Evolutionary conservation across 1,140 invertebrate species (phyloP), one percentile per base, ranked within the genome.

Genomic region (Euschistus heros): DNA sequence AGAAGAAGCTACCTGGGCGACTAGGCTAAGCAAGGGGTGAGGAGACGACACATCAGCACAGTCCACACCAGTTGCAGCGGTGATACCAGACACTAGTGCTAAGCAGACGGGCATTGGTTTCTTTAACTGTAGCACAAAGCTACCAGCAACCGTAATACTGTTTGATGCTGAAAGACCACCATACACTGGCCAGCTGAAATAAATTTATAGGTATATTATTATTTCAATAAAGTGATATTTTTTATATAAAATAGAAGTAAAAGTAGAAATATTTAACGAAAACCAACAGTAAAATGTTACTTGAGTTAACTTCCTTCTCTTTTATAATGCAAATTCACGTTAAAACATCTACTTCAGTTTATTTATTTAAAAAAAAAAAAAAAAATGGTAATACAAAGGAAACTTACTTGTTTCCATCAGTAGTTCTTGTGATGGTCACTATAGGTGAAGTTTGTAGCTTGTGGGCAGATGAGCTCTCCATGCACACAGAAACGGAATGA

Each of bases 381-480:
- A 26, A 8, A 22, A 57, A 22, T 57, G 7, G 10, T 44, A 42
- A 54, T 20, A 44, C 6, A 59, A 63, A 46, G 22, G 13, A 18
- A 44, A 65, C 68, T 64, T 62, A 91, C 89, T 82, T 88, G 81
- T 90, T 89, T 42, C 88, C 84, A 74, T 84, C 85, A 14, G 81
- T 75, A 75, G 82, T 82, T 74, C 85, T 81, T 70, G 83, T 85
- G 18, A 90, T 81, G 55, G 85, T 87, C 71, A 95, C 87, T 22
- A 94, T 84, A 62, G 86, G 84, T 14, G 86, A 76, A 13, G 86
- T 88, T 74, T 95, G 94, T 55, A 97, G 76, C 73, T 94, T 94
- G 73, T 93, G 88, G 14, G 88, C 82, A 2, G 86, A 82, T 3
- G 91, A 90, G n/a, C 88, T 88, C 78, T 97, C 92, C 72, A 97